Conservation (phyloP, 2,888 invertebrate species). For the Ophion obscuratus region DNA sequence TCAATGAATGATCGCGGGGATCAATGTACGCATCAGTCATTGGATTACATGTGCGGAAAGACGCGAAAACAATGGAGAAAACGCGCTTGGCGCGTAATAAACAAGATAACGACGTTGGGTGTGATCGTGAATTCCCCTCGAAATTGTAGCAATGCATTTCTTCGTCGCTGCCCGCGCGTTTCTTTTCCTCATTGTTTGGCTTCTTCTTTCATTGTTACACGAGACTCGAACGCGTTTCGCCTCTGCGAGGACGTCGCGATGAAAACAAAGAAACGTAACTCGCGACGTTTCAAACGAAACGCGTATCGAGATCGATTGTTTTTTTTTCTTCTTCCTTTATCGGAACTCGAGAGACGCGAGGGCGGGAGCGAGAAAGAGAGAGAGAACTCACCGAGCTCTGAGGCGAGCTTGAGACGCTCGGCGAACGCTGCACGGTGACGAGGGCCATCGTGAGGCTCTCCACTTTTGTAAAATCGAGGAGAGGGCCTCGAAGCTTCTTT, state of each 20-base stretch:
- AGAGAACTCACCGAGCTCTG: conserved; percentile 85
- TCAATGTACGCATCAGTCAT: conserved; percentile 34
- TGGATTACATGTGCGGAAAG: neutral
- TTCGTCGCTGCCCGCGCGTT: conserved; percentile 43
- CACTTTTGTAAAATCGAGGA: conserved; percentile 64
- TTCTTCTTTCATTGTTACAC: neutral
- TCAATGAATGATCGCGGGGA: conserved; percentile 20
- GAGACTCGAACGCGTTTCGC: conserved; percentile 2
- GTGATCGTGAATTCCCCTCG: neutral
- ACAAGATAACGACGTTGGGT: neutral
- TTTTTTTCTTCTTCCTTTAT: neutral
- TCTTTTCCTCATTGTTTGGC: neutral
- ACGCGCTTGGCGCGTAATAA: neutral
- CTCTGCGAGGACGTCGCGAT: conserved; percentile 25
- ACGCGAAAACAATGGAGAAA: neutral
- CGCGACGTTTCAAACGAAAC: conserved; percentile 9
- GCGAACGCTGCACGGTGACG: conserved; percentile 90
- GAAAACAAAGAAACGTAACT: conserved; percentile 19
- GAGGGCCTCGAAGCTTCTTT: conserved; percentile 52
- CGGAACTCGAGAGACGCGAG: neutral
- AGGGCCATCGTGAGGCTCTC: conserved; percentile 86
- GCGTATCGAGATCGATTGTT: conserved; percentile 15
- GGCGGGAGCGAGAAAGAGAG: neutral
- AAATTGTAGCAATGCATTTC: conserved; percentile 33
- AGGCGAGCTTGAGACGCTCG: conserved; percentile 89